phyloP scores from a whole-genome alignment of 1,140 invertebrate species.

The Paramacrobiotus metropolitanus region DNA sequence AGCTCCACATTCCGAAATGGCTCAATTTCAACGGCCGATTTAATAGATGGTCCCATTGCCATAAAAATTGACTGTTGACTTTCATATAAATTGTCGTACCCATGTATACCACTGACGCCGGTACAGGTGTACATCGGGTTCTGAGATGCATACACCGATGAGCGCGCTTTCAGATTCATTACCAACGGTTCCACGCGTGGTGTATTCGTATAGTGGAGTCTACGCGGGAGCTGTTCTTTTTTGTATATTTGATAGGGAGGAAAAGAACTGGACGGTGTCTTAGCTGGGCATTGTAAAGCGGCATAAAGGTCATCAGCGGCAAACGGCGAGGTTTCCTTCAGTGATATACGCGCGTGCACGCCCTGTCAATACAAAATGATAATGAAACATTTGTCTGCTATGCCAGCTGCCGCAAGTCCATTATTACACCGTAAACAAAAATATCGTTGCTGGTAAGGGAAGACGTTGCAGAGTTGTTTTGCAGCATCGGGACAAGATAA shows the following conservation, averaged over 20 bases:
- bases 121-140: constrained; percentile 13
- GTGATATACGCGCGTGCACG: constrained; percentile 29
- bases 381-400: constrained; percentile 6
- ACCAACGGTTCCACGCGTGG: constrained; percentile 23
- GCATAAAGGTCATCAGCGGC: constrained; percentile 28
- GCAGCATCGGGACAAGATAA: constrained; percentile 17
- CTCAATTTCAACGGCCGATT: constrained; percentile 24
- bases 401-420: not conserved
- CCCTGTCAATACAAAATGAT: constrained; percentile 7
- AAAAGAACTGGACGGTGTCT: not conserved
- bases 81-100: constrained; percentile 33
- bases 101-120: constrained; percentile 38
- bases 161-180: constrained; percentile 15
- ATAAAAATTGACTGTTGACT: constrained; percentile 43
- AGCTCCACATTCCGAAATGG: constrained; percentile 39
- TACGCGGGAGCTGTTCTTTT: constrained; percentile 29
- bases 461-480: constrained; percentile 8
- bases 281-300: constrained; percentile 23
- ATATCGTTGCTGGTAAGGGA: too few species aligned
- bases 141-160: constrained; percentile 11
- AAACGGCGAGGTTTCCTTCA: constrained; percentile 24
- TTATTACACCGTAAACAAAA: not conserved
- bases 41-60: constrained; percentile 37
- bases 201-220: constrained; percentile 35
- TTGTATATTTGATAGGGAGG: constrained; percentile 30